Evolutionary conservation across 2,113 vertebrate genomes (phyloP).

Genomic region (Crotalus helleri): DNA sequence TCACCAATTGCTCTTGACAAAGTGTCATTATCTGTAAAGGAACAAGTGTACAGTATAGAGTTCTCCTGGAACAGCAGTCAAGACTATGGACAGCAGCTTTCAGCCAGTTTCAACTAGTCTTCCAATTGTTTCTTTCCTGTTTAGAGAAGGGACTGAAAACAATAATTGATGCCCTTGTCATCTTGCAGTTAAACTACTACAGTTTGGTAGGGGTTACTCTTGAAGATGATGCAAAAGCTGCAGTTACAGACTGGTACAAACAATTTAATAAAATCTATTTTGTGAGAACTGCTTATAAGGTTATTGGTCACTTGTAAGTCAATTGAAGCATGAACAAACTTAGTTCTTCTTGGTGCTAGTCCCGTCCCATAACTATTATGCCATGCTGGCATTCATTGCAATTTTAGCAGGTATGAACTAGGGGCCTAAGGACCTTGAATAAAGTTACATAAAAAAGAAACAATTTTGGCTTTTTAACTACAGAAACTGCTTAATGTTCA

Average conservation of each 20-base stretch:
- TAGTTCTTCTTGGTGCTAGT: neutral
- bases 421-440: neutral
- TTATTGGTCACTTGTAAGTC: neutral
- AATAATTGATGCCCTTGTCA: neutral
- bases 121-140: neutral
- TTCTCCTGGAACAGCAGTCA: neutral
- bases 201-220: neutral
- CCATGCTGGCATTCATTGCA: neutral
- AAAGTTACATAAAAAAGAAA: neutral
- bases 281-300: neutral
- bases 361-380: neutral
- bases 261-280: neutral
- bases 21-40: neutral
- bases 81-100: neutral
- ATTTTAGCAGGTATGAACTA: neutral
- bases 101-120: neutral
- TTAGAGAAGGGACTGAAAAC: neutral
- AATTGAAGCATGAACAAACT: neutral
- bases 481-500: neutral
- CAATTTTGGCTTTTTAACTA: neutral
- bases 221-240: neutral
- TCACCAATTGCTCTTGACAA: neutral
- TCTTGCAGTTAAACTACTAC: neutral
- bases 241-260: neutral
- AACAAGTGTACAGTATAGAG: neutral